Base-by-base conservation (phyloP, 2,797 vertebrate species). In the Cichlasoma orientale region DNA sequence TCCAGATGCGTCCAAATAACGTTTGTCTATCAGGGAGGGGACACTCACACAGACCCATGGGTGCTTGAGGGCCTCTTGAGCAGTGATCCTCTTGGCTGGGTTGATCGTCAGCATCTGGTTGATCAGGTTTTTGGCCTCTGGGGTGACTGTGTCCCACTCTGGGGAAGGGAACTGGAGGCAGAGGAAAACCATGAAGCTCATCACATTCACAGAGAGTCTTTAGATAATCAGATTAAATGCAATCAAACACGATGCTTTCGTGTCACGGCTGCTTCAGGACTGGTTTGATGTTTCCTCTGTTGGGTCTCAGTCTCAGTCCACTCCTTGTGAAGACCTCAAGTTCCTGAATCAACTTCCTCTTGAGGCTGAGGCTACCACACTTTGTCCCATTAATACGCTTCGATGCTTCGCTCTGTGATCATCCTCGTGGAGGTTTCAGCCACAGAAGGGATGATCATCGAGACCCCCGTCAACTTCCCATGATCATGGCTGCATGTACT, bases 81-180 rank as follows among this genome's bases (percentile, higher is more conserved):
- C 97, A 0, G 97, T 98, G 95, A 99, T 99, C 93, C 98, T 97
- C 92, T 99, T 99, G 91, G 97, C 96, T 0, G 98, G 98, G 92
- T 99, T 99, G 92, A 99, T 99, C 83, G 98, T 99, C 92, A 99
- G 80, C 98, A 99, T 99, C 96, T 99, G 97, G 92, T 99, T 99
- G 95, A 98, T 99, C 91, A 99, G 97, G 94, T 99, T 99, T 95
- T 99, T 99, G 71, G 98, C 98, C 94, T 99, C 98, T 0, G 98
- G 98, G 58, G 98, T 99, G 82, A 99, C 98, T 0, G 98, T 99
- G 95, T 98, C 98, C 98, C 98, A 99, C 91, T 99, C 98, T 0
- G 98, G 98, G 1, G 98, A 99, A 0, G 98, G 98, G 85, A 99
- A 98, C 97, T 99, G 81, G 10, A 52, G 68, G 10, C 11, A 78